Evolutionary conservation across 2,797 vertebrate species (phyloP).

Genomic region (Distichodus sexfasciatus): DNA sequence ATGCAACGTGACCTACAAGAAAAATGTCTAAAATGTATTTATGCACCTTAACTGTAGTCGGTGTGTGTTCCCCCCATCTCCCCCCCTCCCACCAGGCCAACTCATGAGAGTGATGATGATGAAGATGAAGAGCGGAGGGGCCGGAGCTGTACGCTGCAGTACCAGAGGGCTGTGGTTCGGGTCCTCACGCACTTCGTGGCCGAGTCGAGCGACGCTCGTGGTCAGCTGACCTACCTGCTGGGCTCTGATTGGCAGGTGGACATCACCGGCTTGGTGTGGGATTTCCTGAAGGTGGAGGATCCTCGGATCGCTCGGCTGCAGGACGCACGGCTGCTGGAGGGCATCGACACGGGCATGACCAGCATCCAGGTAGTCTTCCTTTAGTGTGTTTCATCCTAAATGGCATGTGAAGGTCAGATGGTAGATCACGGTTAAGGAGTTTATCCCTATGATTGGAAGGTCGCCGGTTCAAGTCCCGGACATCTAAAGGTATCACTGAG

Average conservation of each 20-base stretch:
- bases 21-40: not conserved
- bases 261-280: conserved; percentile 87
- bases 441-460: too few relatives aligned
- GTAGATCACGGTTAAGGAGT: too few relatives aligned
- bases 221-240: conserved; percentile 81
- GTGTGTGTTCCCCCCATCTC: not conserved
- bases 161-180: conserved; percentile 87
- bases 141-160: conserved; percentile 86
- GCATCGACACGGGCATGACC: conserved; percentile 87
- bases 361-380: conserved; percentile 82
- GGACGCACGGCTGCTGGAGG: conserved; percentile 81
- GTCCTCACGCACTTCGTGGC: conserved; percentile 91
- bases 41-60: not conserved
- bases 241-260: conserved; percentile 91
- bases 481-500: too few relatives aligned
- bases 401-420: not conserved
- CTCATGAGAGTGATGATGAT: conserved; percentile 88
- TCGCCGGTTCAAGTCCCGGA: too few relatives aligned
- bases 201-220: conserved; percentile 77
- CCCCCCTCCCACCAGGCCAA: too few relatives aligned
- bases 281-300: conserved; percentile 89
- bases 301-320: conserved; percentile 81
- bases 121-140: conserved; percentile 85
- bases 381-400: not conserved
- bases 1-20: too few relatives aligned